A percentile compares a stretch with the other conserved stretches of the same genome.
Evolutionary conservation across 2,113 vertebrate species (phyloP).

Genomic region (Ardeotis arabs): DNA sequence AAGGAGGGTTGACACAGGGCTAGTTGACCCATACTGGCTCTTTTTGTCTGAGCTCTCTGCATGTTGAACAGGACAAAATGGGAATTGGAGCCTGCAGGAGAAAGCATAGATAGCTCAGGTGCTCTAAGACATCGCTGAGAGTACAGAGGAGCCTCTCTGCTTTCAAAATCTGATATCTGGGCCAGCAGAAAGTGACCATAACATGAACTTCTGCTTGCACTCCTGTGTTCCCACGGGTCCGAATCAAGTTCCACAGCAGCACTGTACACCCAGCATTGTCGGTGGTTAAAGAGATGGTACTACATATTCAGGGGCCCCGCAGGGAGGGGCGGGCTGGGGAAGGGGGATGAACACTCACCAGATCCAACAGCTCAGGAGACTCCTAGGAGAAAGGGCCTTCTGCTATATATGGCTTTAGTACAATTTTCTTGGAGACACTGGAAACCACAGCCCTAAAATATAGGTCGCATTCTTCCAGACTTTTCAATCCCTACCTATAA

Average conservation of each 20-base stretch:
- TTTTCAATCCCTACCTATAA: background rate
- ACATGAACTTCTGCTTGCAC: background rate
- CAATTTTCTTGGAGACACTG: background rate
- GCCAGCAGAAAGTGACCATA: rapidly evolving
- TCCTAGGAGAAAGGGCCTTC: background rate
- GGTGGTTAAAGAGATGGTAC: background rate
- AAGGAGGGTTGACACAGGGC: background rate
- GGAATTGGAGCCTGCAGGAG: background rate
- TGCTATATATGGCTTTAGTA: background rate
- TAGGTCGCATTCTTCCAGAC: background rate
- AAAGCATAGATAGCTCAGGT: background rate
- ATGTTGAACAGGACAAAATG: background rate
- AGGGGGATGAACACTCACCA: background rate
- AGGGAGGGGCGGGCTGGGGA: background rate
- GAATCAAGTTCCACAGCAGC: background rate
- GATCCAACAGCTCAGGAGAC: background rate
- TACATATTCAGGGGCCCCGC: rapidly evolving
- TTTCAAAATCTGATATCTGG: background rate
- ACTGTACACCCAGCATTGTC: background rate
- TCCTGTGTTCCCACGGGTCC: rapidly evolving
- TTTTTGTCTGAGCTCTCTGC: background rate
- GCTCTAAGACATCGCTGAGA: background rate
- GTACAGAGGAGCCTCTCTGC: background rate
- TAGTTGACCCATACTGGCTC: rapidly evolving
- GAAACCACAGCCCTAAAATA: background rate